Conservation (phyloP, 1,140 invertebrate genomes). For the Cyphomyrmex costatus region DNA sequence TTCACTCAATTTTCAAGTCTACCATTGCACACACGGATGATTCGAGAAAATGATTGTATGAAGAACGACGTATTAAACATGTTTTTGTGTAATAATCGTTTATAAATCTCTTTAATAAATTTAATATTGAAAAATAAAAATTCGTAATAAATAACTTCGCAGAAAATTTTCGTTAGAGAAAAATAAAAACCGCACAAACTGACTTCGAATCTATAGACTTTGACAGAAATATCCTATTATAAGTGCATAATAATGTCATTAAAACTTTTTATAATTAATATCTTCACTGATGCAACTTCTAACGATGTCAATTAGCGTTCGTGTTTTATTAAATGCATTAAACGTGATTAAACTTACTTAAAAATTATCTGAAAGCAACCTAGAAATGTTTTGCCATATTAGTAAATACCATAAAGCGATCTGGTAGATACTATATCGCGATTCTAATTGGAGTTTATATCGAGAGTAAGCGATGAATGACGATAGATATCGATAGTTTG, state of each 20-base stretch:
- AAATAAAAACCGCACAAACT: not conserved
- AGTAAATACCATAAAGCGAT: not conserved
- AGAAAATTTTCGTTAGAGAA: not conserved
- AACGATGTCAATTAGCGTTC: slow-evolving; percentile 19
- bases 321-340: not conserved
- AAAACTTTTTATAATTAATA: not conserved
- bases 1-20: slow-evolving; percentile 22
- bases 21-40: not conserved
- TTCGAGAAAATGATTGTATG: not conserved
- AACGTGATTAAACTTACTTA: not conserved
- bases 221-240: not conserved
- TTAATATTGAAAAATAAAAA: not conserved
- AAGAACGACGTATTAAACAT: not conserved
- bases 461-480: slow-evolving; percentile 5
- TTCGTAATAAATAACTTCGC: not conserved
- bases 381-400: not conserved
- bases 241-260: not conserved
- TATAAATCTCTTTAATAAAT: not conserved
- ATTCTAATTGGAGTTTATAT: slow-evolving; percentile 29
- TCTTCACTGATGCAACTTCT: slow-evolving; percentile 16
- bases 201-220: not conserved
- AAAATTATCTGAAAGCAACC: not conserved
- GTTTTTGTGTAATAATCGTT: not conserved
- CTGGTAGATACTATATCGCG: slow-evolving; percentile 16
- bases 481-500: slow-evolving; percentile 5